Base-by-base conservation (phyloP, 2,113 vertebrate species). In the Tinamus guttatus region DNA sequence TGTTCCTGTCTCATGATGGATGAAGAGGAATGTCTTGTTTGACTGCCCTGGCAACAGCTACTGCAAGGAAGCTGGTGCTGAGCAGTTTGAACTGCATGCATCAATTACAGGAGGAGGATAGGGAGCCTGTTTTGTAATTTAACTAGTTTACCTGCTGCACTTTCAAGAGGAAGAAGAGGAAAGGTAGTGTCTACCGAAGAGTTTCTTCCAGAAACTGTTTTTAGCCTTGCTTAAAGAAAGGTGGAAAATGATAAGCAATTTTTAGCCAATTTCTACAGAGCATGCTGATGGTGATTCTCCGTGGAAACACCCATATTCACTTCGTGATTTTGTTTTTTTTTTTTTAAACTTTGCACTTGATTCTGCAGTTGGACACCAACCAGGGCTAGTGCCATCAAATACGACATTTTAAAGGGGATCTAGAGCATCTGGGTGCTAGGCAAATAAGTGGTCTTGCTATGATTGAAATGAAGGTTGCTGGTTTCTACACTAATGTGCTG, bases 191-290 rank as follows among this genome's bases (percentile, higher is more conserved):
- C 49, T 32, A 32, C 70, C 38, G 27, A 89, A 68, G 45, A 56
- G 71, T 95, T 79, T 49, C 8, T 82, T 90, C 68, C 41, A 91
- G 81, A 82, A 93, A 67, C 51, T 77, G 13, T 85, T 87, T 86
- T 69, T 64, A 75, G 16, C 28, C 27, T 80, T 40, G 9, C 32
- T 86, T 64, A 21, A 90, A 77, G 9, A 54, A 64, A 84, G 54
- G 18, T 70, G 63, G 45, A 56, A 85, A 75, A 47, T 8, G 20
- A 18, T 68, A 80, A 47, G 41, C 16, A 28, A 12, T 25, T 91
- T 76, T 89, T 59, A 81, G 49, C 10, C n/a, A 47, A 2, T 85
- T 81, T 87, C 49, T 85, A 25, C 11, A 3, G 32, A 73, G 12
- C 18, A 1, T 65, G 43, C 45, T 38, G 43, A 54, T 56, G 70